Conservation (phyloP, 1,140 invertebrate genomes). For the Drosophila carrolli region DNA sequence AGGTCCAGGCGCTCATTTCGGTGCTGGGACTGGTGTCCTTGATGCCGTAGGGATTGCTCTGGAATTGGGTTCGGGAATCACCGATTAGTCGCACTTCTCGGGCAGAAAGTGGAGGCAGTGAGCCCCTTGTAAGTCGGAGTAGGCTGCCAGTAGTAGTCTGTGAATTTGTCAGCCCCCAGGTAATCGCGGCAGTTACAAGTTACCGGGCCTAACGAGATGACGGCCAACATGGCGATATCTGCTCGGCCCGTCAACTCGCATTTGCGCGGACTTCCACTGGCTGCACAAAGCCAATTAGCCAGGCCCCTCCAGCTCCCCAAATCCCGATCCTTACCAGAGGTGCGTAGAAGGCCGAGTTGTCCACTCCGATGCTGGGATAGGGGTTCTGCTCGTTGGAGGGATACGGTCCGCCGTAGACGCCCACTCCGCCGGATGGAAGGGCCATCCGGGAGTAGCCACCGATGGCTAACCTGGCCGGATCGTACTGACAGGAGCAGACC, state of each 20-base stretch:
- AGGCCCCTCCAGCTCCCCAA: not conserved
- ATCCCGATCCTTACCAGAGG: conserved; percentile 92
- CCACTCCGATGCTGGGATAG: conserved; percentile 95
- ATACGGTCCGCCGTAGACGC: conserved; percentile 91
- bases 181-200: conserved; percentile 43
- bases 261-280: conserved; percentile 52
- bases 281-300: conserved; percentile 61
- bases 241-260: conserved; percentile 49
- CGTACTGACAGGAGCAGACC: conserved; percentile 98
- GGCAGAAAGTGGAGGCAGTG: not conserved
- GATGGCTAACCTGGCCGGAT: conserved; percentile 90
- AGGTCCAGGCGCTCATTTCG: conserved; percentile 95
- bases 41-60: conserved; percentile 96
- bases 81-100: not conserved
- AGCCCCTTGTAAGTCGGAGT: conserved; percentile 44
- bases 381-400: conserved; percentile 95
- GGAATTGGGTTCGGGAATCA: conserved; percentile 81
- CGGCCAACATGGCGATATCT: conserved; percentile 31
- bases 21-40: conserved; percentile 92
- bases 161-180: conserved; percentile 25
- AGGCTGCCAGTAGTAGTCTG: not conserved
- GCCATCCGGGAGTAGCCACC: conserved; percentile 88
- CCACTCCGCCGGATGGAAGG: conserved; percentile 87
- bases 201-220: conserved; percentile 31
- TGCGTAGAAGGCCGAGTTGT: conserved; percentile 97